Evolutionary conservation across 2,888 invertebrate genomes (phyloP), one percentile per base, ranked within the genome.

Genomic region (Dicyrtoma fusca): DNA sequence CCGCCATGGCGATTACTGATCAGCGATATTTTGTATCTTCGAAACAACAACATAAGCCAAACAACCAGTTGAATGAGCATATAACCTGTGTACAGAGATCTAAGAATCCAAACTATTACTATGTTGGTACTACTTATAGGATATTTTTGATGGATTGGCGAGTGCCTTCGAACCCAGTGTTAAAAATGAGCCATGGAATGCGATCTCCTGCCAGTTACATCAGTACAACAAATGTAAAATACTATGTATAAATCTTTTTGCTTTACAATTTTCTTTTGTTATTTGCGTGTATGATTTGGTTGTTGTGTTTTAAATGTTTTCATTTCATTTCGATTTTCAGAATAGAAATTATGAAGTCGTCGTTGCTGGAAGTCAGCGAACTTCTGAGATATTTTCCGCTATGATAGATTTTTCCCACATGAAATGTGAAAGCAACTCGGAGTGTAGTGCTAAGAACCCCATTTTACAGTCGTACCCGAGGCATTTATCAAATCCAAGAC

Each of bases 101-200:
- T 45, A 13, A 14, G 1, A 59, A 68, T 42, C 64, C 77, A 1
- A 49, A 59, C n/a, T 77, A 78, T 45, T 79, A 76, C 47, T 77
- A 80, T 34, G 76, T 80, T 10, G 80, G 80, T 8, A 79, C 78
- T n/a, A 72, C 75, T 2, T 49, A 70, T 1, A 66, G 76, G 57
- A 49, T 80, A 3, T 75, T 77, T 51, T 45, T 76, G 42, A 78
- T 80, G 78, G 80, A 80, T 64, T 44, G 71, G 21, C 57, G 80
- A 53, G 79, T 78, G 23, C 79, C 80, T 23, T 45, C 49, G 6
- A 73, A 76, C 57, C 80, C 80, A 6, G 76, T 80, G 1, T 51
- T 77, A 13, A 74, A 72, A 69, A 61, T 74, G n/a, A 75, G 47
- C 21, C 80, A 80, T 69, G 79, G 78, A 34, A 69, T 80, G 72